Evolutionary conservation across 2,113 vertebrate genomes (phyloP).

Genomic region (Murina feae): DNA sequence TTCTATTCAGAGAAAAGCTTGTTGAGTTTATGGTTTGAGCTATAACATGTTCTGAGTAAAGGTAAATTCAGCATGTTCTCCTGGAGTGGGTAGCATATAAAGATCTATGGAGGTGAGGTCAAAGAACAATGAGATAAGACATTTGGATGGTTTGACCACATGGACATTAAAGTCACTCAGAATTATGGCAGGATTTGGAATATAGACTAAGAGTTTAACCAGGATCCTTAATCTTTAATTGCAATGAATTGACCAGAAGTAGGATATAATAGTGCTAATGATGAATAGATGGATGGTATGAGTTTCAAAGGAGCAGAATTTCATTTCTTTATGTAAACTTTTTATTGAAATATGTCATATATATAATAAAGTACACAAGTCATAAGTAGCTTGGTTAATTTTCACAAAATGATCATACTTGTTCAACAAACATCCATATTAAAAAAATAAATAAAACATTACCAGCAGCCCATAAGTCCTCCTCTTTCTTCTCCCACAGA

Average conservation of each 20-base stretch:
- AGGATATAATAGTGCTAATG: neutral
- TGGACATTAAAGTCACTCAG: neutral
- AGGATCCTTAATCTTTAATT: neutral
- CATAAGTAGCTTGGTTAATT: neutral
- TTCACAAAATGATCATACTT: neutral
- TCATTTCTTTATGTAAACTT: neutral
- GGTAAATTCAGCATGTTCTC: neutral
- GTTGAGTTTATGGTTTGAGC: constrained; percentile 7
- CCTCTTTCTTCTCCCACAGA: neutral
- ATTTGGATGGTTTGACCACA: neutral
- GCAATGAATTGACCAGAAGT: neutral
- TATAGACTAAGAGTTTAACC: neutral
- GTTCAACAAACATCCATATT: neutral
- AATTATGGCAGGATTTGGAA: neutral
- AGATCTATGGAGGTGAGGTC: neutral
- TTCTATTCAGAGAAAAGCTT: constrained; percentile 5
- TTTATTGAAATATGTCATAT: neutral
- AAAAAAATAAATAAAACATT: neutral
- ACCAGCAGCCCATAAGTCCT: neutral
- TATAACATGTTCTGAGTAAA: neutral
- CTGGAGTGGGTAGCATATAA: neutral
- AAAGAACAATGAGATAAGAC: neutral
- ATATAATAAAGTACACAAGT: neutral
- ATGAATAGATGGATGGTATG: neutral
- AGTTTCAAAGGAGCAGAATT: neutral